Base-by-base conservation (phyloP, 1,140 invertebrate species). In the Neodiprion lecontei region DNA sequence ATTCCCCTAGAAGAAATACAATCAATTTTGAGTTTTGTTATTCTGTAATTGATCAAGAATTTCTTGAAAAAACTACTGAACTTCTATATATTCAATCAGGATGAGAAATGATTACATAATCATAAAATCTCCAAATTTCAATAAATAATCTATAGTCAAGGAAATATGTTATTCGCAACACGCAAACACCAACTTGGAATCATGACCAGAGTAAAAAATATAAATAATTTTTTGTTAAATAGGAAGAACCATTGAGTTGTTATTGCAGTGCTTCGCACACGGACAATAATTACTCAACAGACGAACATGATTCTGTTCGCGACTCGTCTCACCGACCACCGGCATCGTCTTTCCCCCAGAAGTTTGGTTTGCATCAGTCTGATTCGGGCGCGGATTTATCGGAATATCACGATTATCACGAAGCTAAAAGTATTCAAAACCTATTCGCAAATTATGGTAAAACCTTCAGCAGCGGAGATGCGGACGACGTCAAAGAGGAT, bases 191-290 rank as follows among this genome's bases (percentile, higher is more conserved):
- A 61, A 66, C 28, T 72, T 21, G 11, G 68, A 70, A 69, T 70
- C 5, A 40, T 40, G 28, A 40, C 28, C 28, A 5, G 28, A 40
- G 28, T 40, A 40, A 40, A 23, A 23, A 23, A 23, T 69, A 0
- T 7, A 21, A 69, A 12, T 3, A 11, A 40, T 14, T 65, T 40
- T 40, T 40, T 40, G 28, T 40, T 40, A 40, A 40, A 40, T 40
- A 89, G 87, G 88, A 89, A 76, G 91, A 92, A 82, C 89, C 89
- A 67, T 90, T 91, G 11, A 93, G 92, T 83, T 93, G 92, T 79
- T 93, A 93, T 81, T 92, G 91, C 79, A 92, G 91, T 81, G 92
- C 92, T 47, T 92, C 91, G 67, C 92, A 92, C 76, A 92, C 91
- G 17, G 91, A 92, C 77, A 92, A 92, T 81, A 91, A 92, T 80